Evolutionary conservation across 2,113 vertebrate genomes (phyloP), one percentile per base, ranked within the genome.

Genomic region (Passer domesticus): DNA sequence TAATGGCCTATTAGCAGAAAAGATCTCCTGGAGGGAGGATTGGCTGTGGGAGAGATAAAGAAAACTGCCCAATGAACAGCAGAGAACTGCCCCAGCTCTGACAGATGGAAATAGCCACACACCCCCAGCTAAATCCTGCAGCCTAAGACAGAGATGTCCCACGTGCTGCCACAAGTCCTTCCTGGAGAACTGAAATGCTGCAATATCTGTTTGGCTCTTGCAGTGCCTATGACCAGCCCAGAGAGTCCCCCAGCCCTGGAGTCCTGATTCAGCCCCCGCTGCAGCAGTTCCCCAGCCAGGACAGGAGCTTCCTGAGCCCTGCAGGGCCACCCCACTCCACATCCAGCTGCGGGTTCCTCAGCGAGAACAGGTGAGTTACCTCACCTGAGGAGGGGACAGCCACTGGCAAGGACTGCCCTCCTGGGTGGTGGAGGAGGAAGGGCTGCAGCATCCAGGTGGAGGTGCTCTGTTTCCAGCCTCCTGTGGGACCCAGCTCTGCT

Each of bases 191-290:
- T 39, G 67, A 85, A 77, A 33, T 3, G 15, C 47, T 77, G 67
- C 55, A 25, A 15, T 66, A 2, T 79, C 58, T 85, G 8, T 91
- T 72, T 96, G 89, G 50, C 74, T 91, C 52, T 92, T 85, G 13
- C 96, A 99, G 98, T 99, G 99, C 99, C 98, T 99, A 98, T 95
- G 98, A 99, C 90, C 98, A 98, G 94, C 98, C 98, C 95, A 98
- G 98, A 97, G 97, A 99, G 97, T 98, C 97, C 94, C 98, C 99
- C 46, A 98, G 92, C 95, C 98, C 98, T 4, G 98, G 98, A 95
- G 91, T 37, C 58, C 96, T 97, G 9, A 97, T 98, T 76, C 98
- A 98, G 97, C 98, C 98, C 20, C 97, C 98, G 2, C 98, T 99
- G 97, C 98, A 98, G 67, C 98, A 98, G 96, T 98, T 98, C 96